Conservation (phyloP, 2,888 invertebrate species). For the Eutolmus rufibarbis region DNA sequence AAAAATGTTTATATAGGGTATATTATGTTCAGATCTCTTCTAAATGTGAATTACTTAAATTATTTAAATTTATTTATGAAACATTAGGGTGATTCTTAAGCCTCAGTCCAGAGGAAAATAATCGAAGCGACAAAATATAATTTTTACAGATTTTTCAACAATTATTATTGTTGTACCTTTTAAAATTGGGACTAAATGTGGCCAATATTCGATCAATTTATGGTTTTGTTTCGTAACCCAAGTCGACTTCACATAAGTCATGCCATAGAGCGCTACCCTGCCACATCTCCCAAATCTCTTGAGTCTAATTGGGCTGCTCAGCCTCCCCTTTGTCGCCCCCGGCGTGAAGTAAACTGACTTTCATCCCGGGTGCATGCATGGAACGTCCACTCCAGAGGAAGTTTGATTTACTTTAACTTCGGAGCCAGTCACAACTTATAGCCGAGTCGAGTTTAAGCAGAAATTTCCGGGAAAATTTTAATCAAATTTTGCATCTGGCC, state of each 20-base stretch:
- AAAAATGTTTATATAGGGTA: too few species aligned
- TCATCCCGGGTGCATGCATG: not conserved
- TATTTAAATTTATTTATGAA: too few species aligned
- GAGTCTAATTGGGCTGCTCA: not conserved
- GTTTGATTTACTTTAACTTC: not conserved
- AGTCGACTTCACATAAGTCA: not conserved
- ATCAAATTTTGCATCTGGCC: not conserved
- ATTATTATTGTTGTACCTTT: too few species aligned
- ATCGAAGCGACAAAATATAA: too few species aligned
- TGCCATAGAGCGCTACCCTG: not conserved
- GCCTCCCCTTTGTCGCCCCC: not conserved
- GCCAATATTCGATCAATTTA: not conserved
- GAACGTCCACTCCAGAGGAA: not conserved
- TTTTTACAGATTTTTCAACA: too few species aligned
- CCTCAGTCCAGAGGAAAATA: too few species aligned
- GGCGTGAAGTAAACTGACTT: not conserved
- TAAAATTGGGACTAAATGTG: not conserved
- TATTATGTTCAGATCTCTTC: too few species aligned
- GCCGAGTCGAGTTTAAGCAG: not conserved
- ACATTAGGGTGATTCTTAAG: too few species aligned
- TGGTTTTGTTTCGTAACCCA: not conserved
- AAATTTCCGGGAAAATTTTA: not conserved
- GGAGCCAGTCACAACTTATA: not conserved
- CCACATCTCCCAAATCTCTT: not conserved
- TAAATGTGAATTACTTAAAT: too few species aligned